Conservation (phyloP, 2,888 invertebrate species). For the Lacanobia oleracea region DNA sequence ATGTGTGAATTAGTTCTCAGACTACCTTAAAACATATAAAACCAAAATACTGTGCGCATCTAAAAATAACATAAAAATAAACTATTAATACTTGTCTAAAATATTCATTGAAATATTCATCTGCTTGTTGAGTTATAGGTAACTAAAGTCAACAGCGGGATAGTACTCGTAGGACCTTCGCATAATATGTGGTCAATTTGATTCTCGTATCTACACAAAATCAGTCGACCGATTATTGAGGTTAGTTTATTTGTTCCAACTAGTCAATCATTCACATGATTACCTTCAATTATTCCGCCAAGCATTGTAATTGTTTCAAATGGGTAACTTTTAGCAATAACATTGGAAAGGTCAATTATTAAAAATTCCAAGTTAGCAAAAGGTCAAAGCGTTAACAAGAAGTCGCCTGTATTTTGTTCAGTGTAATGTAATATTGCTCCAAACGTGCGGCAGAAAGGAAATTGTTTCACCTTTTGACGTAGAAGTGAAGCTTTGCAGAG, state of each 20-base stretch:
- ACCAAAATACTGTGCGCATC: no score
- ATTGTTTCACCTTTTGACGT: constrained; percentile 57
- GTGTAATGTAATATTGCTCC: constrained; percentile 46
- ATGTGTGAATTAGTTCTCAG: no score
- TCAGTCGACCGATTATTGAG: neutral
- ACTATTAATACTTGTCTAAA: no score
- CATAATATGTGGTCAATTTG: neutral
- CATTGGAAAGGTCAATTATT: constrained; percentile 19
- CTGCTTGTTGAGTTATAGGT: neutral
- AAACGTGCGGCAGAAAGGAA: constrained; percentile 51
- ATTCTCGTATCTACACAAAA: neutral
- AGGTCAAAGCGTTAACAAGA: constrained; percentile 47
- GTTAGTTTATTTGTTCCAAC: constrained; percentile 11
- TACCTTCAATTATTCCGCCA: constrained; percentile 7
- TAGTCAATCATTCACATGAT: constrained; percentile 8
- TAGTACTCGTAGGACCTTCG: neutral
- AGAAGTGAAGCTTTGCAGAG: constrained; percentile 34
- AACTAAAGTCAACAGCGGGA: neutral
- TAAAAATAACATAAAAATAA: no score
- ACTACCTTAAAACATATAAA: no score
- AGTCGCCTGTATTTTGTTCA: constrained; percentile 36
- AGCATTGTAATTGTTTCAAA: neutral
- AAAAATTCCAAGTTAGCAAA: constrained; percentile 26
- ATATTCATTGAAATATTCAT: neutral
- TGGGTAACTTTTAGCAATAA: constrained; percentile 10